A percentile compares a stretch with the other conserved stretches of the same genome.
Conservation (phyloP, 2,888 invertebrate species). For the Oxytorus armatus region DNA sequence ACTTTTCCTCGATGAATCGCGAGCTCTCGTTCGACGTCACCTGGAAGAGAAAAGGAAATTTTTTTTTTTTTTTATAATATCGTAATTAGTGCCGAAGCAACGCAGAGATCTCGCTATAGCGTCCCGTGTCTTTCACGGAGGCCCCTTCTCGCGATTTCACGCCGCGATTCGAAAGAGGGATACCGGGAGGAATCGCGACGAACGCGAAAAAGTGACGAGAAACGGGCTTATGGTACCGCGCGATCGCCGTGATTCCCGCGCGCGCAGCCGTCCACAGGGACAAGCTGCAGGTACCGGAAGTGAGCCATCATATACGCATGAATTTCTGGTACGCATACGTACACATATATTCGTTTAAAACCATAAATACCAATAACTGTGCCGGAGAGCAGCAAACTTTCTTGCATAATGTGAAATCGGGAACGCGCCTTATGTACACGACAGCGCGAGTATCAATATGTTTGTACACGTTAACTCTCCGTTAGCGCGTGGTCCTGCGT, state of each 20-base stretch:
- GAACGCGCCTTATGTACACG: slow-evolving; percentile 66
- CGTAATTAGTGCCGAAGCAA: slow-evolving; percentile 62
- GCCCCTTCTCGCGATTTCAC: slow-evolving; percentile 57
- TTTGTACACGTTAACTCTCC: not conserved
- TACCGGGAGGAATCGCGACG: not conserved
- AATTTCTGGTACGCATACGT: slow-evolving; percentile 1
- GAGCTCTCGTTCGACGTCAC: slow-evolving; percentile 33
- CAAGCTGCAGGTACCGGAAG: slow-evolving; percentile 76
- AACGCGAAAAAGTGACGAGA: slow-evolving; percentile 17
- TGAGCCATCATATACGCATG: slow-evolving; percentile 70
- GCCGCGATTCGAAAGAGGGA: slow-evolving; percentile 6
- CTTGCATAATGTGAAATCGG: slow-evolving; percentile 78
- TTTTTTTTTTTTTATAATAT: too few relatives aligned
- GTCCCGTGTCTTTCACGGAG: slow-evolving; percentile 26
- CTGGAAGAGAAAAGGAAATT: slow-evolving; percentile 41
- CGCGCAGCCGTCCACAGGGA: slow-evolving; percentile 60
- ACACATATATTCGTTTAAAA: slow-evolving; percentile 11
- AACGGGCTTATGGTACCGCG: slow-evolving; percentile 13
- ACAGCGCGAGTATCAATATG: too few relatives aligned
- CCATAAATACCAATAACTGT: slow-evolving; percentile 45
- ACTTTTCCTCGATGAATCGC: slow-evolving; percentile 55
- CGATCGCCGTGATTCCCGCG: slow-evolving; percentile 59
- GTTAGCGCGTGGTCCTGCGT: slow-evolving; percentile 9
- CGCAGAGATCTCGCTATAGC: slow-evolving; percentile 29
- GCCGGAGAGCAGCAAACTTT: slow-evolving; percentile 66